A percentile compares a stretch with the other conserved stretches of the same genome.
phyloP scores from a whole-genome alignment of 2,113 vertebrate species.

The Tachuris rubrigastra region DNA sequence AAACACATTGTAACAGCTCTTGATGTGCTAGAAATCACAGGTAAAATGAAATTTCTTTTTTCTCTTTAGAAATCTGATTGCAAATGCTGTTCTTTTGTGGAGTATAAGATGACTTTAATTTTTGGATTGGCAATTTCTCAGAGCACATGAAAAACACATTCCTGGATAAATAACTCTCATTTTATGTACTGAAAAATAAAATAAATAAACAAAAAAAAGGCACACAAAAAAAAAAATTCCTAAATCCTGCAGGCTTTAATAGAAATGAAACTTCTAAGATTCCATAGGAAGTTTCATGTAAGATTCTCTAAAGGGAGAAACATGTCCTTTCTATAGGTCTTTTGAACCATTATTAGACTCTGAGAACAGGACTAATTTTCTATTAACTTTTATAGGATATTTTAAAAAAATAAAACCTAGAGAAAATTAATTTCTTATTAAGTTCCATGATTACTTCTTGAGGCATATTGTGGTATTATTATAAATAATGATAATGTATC shows the following conservation, averaged over 20 bases:
- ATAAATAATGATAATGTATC: conserved; percentile 1
- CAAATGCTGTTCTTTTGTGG: neutral
- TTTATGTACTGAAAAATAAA: neutral
- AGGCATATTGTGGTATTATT: neutral
- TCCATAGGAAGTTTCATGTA: neutral
- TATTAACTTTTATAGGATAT: conserved; percentile 13
- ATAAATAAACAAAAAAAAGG: neutral
- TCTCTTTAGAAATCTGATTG: neutral
- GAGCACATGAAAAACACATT: neutral
- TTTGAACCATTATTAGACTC: neutral
- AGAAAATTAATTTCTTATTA: conserved; percentile 22
- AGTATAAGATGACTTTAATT: neutral
- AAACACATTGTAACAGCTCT: neutral
- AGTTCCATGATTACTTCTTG: neutral
- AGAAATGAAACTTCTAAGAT: neutral
- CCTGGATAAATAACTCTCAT: neutral
- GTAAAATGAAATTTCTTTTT: neutral
- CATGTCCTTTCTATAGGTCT: neutral
- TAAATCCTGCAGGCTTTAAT: neutral
- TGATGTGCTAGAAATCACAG: neutral
- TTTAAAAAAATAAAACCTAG: neutral
- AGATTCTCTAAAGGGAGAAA: neutral
- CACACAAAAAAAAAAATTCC: too few relatives aligned
- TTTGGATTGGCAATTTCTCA: neutral
- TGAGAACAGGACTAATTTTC: neutral